phyloP scores from a whole-genome alignment of 2,888 invertebrate species.

The Hirtodrosophila alboralis region DNA sequence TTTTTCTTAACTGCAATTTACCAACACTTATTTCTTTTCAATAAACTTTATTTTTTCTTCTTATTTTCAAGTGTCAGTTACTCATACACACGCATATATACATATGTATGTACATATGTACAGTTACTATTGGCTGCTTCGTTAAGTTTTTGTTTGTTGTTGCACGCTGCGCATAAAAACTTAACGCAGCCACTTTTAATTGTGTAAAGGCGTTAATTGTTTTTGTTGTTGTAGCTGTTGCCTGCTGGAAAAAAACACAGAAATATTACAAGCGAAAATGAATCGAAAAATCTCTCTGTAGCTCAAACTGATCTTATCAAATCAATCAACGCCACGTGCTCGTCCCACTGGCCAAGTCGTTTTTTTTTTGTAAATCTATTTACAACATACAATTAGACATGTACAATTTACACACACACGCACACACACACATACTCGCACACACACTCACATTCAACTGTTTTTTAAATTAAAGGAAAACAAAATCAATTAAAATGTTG shows the following conservation, averaged over 20 bases:
- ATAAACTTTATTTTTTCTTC: slow-evolving; percentile 27
- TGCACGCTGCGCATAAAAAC: slow-evolving; percentile 20
- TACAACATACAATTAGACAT: slow-evolving; percentile 42
- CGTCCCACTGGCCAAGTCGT: slow-evolving; percentile 34
- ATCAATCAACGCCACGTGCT: slow-evolving; percentile 15
- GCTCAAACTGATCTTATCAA: slow-evolving; percentile 10
- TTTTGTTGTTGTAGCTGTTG: slow-evolving; percentile 21
- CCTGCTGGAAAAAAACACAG: slow-evolving; percentile 51
- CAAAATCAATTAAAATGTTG: slow-evolving; percentile 43
- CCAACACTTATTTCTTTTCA: slow-evolving; percentile 46
- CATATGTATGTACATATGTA: slow-evolving; percentile 21
- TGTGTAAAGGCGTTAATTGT: slow-evolving; percentile 10
- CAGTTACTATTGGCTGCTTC: slow-evolving; percentile 22
- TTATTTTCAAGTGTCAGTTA: slow-evolving; percentile 9
- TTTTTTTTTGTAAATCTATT: neutral
- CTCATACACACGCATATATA: slow-evolving; percentile 25
- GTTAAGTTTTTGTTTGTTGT: slow-evolving; percentile 35
- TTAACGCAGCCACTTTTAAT: too few relatives aligned
- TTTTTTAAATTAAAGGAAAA: slow-evolving; percentile 53
- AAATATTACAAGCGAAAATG: slow-evolving; percentile 56
- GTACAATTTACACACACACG: slow-evolving; percentile 31
- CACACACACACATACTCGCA: slow-evolving; percentile 16
- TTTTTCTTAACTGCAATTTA: slow-evolving; percentile 61
- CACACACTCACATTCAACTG: too few relatives aligned
- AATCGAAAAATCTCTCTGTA: slow-evolving; percentile 30